Evolutionary conservation across 2,888 invertebrate species (phyloP).

Genomic region (Holacanthella duospinosa): DNA sequence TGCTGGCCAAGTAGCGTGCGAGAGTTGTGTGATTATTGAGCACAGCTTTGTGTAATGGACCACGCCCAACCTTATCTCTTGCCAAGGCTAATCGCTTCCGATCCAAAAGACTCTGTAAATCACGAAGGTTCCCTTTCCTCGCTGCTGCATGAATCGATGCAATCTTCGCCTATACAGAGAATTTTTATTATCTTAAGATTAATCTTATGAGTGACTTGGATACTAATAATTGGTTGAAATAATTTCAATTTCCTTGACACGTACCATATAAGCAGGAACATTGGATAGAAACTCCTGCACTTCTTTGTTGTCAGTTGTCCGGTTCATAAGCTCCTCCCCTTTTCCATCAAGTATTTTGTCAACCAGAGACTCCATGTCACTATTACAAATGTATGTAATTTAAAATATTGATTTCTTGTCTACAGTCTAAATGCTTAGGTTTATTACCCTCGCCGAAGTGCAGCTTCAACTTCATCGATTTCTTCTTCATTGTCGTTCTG

Average conservation of each 20-base stretch:
- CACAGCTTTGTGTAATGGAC: conserved; percentile 76
- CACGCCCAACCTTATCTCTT: conserved; percentile 66
- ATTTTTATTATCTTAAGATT: too few relatives aligned
- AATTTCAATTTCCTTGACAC: too few relatives aligned
- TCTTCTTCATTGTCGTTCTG: background rate
- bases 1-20: conserved; percentile 51
- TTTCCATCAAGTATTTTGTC: conserved; percentile 79
- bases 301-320: conserved; percentile 60
- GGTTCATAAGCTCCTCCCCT: conserved; percentile 62
- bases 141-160: conserved; percentile 21
- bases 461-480: background rate
- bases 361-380: conserved; percentile 83
- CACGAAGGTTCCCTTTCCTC: conserved; percentile 61
- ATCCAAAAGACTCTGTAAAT: conserved; percentile 74
- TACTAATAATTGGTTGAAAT: background rate
- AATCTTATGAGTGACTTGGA: background rate
- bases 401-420: background rate
- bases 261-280: conserved; percentile 76
- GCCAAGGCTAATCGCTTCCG: conserved; percentile 83
- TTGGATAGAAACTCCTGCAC: conserved; percentile 77
- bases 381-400: conserved; percentile 38
- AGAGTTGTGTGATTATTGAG: conserved; percentile 72
- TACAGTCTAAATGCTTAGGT: background rate
- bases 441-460: background rate
- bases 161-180: conserved; percentile 13